Evolutionary conservation across 1,140 invertebrate species (phyloP).

Genomic region (Drosophila ficusphila): DNA sequence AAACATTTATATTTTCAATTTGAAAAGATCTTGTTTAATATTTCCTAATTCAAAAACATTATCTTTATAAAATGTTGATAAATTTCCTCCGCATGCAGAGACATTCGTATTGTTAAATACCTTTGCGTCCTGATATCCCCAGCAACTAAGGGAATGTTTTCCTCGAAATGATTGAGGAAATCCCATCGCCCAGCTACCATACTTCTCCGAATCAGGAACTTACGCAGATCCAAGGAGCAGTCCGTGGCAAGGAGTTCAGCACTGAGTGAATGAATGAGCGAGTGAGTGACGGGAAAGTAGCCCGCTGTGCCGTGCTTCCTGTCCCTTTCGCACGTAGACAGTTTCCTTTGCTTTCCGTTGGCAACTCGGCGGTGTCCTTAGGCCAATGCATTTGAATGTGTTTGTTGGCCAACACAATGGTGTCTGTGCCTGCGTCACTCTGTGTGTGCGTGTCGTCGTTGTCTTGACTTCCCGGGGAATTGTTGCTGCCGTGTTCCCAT

Average conservation of each 20-base stretch:
- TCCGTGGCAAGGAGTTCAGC: constrained; percentile 25
- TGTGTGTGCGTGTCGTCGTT: constrained; percentile 48
- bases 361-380: constrained; percentile 62
- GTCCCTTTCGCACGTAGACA: neutral
- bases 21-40: too few relatives aligned
- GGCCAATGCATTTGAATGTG: constrained; percentile 65
- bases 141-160: neutral
- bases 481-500: constrained; percentile 61
- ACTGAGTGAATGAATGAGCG: constrained; percentile 51
- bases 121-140: neutral
- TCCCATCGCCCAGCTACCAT: neutral
- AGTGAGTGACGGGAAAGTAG: constrained; percentile 36
- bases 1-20: too few relatives aligned
- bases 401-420: constrained; percentile 32
- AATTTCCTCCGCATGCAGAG: neutral
- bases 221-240: neutral
- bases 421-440: constrained; percentile 10
- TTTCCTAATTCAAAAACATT: too few relatives aligned
- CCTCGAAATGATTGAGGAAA: neutral
- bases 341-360: constrained; percentile 65
- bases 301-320: constrained; percentile 34
- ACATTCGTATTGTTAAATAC: constrained; percentile 10
- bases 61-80: neutral
- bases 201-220: constrained; percentile 5
- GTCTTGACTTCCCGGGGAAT: constrained; percentile 72